Evolutionary conservation across 2,797 vertebrate genomes (phyloP), one percentile per base, ranked within the genome.

Genomic region (Sebastes nivosus): DNA sequence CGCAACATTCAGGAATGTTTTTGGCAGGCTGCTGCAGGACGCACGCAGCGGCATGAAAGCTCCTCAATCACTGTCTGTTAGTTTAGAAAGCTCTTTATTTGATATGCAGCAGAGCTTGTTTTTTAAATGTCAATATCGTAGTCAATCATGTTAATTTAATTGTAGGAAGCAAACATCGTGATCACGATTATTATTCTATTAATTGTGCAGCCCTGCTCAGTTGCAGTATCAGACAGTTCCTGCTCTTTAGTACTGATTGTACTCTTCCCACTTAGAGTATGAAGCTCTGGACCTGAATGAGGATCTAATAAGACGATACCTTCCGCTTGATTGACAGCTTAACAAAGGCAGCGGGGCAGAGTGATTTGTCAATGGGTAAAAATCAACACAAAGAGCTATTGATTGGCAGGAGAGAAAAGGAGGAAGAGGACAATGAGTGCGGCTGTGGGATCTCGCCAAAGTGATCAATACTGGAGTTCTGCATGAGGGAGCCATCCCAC

Each of bases 371-470:
- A 94, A 89, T 94, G 93, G 91, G 90, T 94, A 90, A 88, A 92
- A 93, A 93, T 93, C 92, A 81, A 89, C 92, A 96, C 95, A 96
- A 96, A 96, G 95, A 94, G 87, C 90, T 93, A 96, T 96, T 95
- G 96, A 97, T 95, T 93, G 89, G 89, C 73, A 76, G 85, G 50
- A 82, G 87, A 93, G 91, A 94, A 93, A 94, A 42, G 38, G 88
- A 84, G 81, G 65, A 60, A 72, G 80, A 86, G 85, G 91, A 96
- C 95, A 96, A 96, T 93, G 89, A 86, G 77, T 12, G 84, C 4
- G 92, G 88, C 92, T 93, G 91, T 92, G 93, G 92, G 93, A 95
- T 95, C 91, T 88, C 85, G 66, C 85, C 81, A 50, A 67, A 86
- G 87, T 90, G 91, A 96, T 96, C 95, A 95, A 96, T 96, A 95